These are phyloP conservation scores for Gymnocheta viridis DNA, from an alignment of 2,888 invertebrate species.

Conservation along the genomic window DNA sequence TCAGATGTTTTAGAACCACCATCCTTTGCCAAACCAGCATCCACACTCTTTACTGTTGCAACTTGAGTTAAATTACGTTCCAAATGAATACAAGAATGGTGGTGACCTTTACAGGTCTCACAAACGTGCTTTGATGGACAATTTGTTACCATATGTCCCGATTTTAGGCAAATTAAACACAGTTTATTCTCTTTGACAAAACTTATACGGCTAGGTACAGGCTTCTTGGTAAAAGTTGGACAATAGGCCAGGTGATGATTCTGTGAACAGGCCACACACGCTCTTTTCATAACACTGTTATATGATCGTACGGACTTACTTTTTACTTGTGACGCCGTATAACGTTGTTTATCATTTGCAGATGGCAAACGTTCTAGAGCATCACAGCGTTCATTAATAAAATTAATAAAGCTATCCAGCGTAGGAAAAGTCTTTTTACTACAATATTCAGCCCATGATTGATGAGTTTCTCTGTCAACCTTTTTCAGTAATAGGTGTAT, in stretches of 20 bases:
- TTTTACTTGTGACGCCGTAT: not conserved
- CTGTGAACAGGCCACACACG: constrained; percentile 10
- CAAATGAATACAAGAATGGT: constrained; percentile 20
- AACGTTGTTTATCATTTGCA: not conserved
- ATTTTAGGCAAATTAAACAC: constrained; percentile 51
- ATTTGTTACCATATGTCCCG: constrained; percentile 30
- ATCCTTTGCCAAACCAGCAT: not conserved
- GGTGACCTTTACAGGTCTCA: constrained; percentile 38
- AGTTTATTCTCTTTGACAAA: constrained; percentile 26
- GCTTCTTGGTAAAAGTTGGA: constrained; percentile 15
- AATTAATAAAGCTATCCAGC: constrained; percentile 24
- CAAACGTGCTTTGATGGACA: constrained; percentile 41
- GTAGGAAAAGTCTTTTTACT: constrained; percentile 40
- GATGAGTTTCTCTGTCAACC: constrained; percentile 47
- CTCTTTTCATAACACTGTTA: constrained; percentile 15
- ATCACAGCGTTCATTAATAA: constrained; percentile 45
- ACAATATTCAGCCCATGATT: constrained; percentile 47
- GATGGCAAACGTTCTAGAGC: constrained; percentile 27
- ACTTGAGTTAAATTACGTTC: not conserved
- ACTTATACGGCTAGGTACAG: not conserved
- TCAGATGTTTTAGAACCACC: not conserved
- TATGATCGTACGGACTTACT: constrained; percentile 21
- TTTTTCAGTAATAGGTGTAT: constrained; percentile 53
- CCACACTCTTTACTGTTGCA: not conserved
- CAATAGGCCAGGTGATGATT: constrained; percentile 26